Conservation (phyloP, 2,797 vertebrate genomes). For the Echiichthys vipera region DNA sequence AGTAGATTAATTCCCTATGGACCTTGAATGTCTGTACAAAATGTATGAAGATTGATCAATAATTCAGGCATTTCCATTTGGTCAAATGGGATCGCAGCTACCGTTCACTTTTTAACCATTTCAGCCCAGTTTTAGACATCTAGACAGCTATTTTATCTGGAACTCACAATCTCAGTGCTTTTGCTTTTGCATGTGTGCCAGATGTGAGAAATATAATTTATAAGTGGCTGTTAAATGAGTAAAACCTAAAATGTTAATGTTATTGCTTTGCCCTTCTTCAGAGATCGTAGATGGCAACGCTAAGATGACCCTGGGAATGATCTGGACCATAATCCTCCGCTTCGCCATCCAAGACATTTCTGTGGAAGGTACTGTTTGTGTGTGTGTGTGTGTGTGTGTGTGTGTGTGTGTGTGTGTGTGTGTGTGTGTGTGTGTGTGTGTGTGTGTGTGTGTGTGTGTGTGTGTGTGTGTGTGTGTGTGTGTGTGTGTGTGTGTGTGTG, state of each 20-base stretch:
- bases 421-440: not conserved
- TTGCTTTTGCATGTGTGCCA: not conserved
- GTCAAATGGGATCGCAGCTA: not conserved
- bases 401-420: slow-evolving; percentile 21
- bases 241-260: not conserved
- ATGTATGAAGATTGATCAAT: not conserved
- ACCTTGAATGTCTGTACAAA: not conserved
- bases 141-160: not conserved
- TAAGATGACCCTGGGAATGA: slow-evolving; percentile 99
- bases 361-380: slow-evolving; percentile 86
- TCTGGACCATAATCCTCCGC: slow-evolving; percentile 99
- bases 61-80: not conserved
- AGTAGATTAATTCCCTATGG: not conserved
- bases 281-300: slow-evolving; percentile 98
- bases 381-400: slow-evolving; percentile 23
- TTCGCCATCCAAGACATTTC: slow-evolving; percentile 99
- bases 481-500: too few relatives aligned
- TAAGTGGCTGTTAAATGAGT: not conserved
- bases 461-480: too few relatives aligned
- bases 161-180: not conserved
- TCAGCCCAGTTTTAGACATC: too few relatives aligned
- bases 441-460: not conserved
- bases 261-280: slow-evolving; percentile 58
- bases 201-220: not conserved
- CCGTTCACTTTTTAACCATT: too few relatives aligned